Evolutionary conservation across 2,113 vertebrate genomes (phyloP), one percentile per base, ranked within the genome.

Genomic region (Tychaedon coryphoeus): DNA sequence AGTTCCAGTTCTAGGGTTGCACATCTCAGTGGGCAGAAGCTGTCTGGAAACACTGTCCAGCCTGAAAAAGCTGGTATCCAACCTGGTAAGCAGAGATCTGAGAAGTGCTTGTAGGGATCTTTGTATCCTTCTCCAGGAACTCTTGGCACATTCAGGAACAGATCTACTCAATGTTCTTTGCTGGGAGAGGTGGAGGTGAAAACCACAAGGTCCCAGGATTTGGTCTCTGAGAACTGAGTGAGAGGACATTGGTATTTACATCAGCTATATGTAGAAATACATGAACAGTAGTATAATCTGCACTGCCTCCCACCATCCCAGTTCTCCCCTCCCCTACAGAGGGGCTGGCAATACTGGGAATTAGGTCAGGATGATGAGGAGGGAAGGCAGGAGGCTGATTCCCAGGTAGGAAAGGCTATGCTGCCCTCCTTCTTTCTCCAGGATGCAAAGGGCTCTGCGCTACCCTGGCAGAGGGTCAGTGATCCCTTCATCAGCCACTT

Each of bases 241-340:
- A 36, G 26, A 34, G 19, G 26, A 58, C 19, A 60, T 22, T 17
- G 25, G 45, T 57, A 18, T 67, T 90, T 43, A 24, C 47, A 50
- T 56, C 50, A 73, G 19, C 65, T 45, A 5, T 47, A 50, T 69
- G 33, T 84, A 72, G 38, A 76, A 75, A 34, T 25, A 12, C 26
- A 48, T 2, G 9, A 42, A 29, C 14, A 9, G 6, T 26, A 19
- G 12, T 61, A 25, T 5, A 14, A 28, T 29, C 40, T 70, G 11
- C 34, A 34, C 19, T 48, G 12, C 75, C n/a, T 87, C 33, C 6
- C 28, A 61, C 22, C 67, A 60, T 64, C 40, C n/a, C 22, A 10
- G n/a, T 79, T 74, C 8, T 29, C 4, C 1, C 3, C 19, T 15
- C 12, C 6, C 2, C 3, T 7, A 33, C 16, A 38, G 24, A 13